Evolutionary conservation across 2,113 vertebrate genomes (phyloP).

Genomic region (Grantiella picta): DNA sequence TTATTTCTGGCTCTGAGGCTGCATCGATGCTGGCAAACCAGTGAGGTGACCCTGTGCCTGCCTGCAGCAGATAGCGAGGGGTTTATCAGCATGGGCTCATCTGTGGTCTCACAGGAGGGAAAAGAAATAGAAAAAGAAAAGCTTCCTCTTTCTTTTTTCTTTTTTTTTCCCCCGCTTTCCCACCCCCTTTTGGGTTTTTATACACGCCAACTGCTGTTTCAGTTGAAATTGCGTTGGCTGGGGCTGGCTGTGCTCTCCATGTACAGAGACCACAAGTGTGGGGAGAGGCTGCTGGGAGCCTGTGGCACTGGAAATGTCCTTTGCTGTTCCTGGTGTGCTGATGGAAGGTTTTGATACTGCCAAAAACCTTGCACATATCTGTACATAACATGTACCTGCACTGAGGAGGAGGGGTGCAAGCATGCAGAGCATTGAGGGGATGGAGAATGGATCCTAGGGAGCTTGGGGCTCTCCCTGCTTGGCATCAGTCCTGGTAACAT

Average conservation of each 20-base stretch:
- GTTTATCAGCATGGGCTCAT: neutral
- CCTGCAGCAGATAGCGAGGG: neutral
- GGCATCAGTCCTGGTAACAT: neutral
- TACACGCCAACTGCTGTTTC: neutral
- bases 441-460: neutral
- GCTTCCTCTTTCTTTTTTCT: neutral
- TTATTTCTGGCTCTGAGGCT: neutral
- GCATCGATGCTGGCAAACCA: neutral
- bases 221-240: neutral
- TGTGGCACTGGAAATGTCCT: fast-evolving
- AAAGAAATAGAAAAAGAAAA: neutral
- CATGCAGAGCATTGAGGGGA: fast-evolving
- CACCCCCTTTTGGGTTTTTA: neutral
- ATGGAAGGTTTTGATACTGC: neutral
- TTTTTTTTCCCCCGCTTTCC: neutral
- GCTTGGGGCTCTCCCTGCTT: neutral
- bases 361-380: neutral
- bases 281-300: neutral
- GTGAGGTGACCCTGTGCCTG: neutral
- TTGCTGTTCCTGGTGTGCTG: neutral
- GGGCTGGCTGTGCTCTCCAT: neutral
- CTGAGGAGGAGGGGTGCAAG: fast-evolving
- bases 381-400: fast-evolving
- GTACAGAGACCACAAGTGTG: neutral
- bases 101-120: constrained; percentile 18